Conservation (phyloP, 2,888 invertebrate genomes). For the Thereva nobilitata region DNA sequence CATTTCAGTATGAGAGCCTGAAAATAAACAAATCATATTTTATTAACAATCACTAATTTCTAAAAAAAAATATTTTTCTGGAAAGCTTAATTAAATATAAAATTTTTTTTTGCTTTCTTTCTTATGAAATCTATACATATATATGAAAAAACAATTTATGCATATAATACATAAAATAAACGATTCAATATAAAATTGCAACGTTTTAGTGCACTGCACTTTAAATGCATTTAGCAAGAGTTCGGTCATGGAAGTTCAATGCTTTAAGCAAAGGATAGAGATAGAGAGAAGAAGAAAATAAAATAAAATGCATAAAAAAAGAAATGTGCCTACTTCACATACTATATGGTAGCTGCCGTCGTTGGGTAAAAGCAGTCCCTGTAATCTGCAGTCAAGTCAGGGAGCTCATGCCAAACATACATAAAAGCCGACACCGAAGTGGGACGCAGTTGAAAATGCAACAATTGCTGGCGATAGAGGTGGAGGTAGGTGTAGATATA, state of each 20-base stretch:
- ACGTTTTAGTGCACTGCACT: not conserved
- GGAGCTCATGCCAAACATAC: slow-evolving; percentile 1
- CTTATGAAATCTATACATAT: too few relatives aligned
- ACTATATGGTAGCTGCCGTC: not conserved
- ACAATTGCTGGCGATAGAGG: slow-evolving; percentile 6
- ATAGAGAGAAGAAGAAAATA: slow-evolving; percentile 9
- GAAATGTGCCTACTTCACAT: too few relatives aligned
- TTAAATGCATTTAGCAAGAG: slow-evolving; percentile 1
- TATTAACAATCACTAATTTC: too few relatives aligned
- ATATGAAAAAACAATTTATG: too few relatives aligned
- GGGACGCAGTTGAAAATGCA: slow-evolving; percentile 21
- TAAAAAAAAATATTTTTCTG: too few relatives aligned
- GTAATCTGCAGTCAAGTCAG: slow-evolving; percentile 12
- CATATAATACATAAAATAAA: too few relatives aligned
- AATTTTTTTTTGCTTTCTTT: too few relatives aligned
- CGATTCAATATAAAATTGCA: too few relatives aligned
- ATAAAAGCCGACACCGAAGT: slow-evolving; percentile 9
- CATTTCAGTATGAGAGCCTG: slow-evolving; percentile 48
- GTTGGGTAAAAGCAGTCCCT: not conserved
- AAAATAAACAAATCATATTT: slow-evolving; percentile 18
- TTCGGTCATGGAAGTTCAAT: slow-evolving; percentile 36
- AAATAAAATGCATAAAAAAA: slow-evolving; percentile 10
- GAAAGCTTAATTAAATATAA: too few relatives aligned
- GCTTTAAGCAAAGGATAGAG: slow-evolving; percentile 8
- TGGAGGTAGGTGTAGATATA: not conserved